These are phyloP conservation scores for Channallabes apus DNA, from an alignment of 2,797 vertebrate species.

Conservation along the genomic window DNA sequence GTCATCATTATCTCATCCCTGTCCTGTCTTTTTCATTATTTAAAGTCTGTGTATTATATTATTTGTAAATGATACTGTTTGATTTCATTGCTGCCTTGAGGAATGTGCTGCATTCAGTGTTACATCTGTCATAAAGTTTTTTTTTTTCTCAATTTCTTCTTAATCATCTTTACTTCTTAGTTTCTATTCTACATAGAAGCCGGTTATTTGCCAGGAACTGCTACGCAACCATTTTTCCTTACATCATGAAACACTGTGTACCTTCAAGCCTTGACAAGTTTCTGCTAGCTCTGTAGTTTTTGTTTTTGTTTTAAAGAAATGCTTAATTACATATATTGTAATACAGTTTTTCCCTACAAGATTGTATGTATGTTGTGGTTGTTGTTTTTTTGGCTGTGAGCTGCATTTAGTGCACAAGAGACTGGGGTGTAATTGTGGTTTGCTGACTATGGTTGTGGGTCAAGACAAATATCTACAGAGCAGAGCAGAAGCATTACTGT, in stretches of 20 bases:
- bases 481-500: conserved; percentile 33
- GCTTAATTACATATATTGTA: background rate
- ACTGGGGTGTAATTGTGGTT: conserved; percentile 56
- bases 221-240: background rate
- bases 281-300: background rate
- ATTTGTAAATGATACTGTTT: conserved; percentile 33
- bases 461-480: conserved; percentile 41
- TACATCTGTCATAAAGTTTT: background rate
- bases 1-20: background rate
- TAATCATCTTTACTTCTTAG: background rate
- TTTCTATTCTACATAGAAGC: background rate
- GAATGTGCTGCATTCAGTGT: conserved; percentile 28
- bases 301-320: background rate
- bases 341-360: background rate
- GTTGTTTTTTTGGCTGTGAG: conserved; percentile 43
- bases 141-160: background rate
- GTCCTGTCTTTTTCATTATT: conserved; percentile 21
- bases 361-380: background rate
- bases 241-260: background rate
- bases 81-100: conserved; percentile 3
- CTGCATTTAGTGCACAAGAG: conserved; percentile 24
- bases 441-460: conserved; percentile 49
- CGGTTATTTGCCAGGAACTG: background rate
- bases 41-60: conserved; percentile 29
- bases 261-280: background rate